A percentile compares a stretch with the other conserved stretches of the same genome.
Evolutionary conservation across 2,888 invertebrate genomes (phyloP).

Genomic region (Pachymerium ferrugineum): DNA sequence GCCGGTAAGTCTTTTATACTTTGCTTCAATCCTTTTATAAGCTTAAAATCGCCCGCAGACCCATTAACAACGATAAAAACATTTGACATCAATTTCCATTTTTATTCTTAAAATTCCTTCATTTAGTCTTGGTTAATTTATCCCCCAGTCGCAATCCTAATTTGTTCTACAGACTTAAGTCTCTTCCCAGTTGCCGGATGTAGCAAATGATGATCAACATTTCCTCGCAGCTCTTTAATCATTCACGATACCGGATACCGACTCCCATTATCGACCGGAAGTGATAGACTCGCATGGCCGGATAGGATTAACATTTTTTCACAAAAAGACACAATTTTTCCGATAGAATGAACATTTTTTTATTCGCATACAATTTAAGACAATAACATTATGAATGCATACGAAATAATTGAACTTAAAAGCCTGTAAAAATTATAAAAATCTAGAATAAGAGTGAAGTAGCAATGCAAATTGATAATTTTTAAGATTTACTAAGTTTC

Average conservation of each 20-base stretch:
- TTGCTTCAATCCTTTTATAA: too few species aligned
- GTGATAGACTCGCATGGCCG: neutral
- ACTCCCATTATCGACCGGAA: constrained; percentile 8
- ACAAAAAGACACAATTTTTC: neutral
- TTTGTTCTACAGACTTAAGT: neutral
- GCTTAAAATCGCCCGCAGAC: too few species aligned
- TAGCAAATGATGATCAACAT: neutral
- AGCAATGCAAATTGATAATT: neutral
- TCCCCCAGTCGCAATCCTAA: neutral
- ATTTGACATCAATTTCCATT: too few species aligned
- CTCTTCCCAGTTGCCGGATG: neutral
- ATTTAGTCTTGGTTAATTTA: too few species aligned
- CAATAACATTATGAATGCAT: neutral
- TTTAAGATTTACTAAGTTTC: neutral
- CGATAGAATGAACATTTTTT: neutral
- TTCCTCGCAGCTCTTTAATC: neutral
- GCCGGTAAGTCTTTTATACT: too few species aligned
- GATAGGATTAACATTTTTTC: neutral
- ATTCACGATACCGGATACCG: neutral
- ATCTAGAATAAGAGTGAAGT: neutral
- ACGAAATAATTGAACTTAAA: neutral
- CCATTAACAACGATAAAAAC: too few species aligned
- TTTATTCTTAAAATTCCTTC: too few species aligned
- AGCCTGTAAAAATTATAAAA: neutral
- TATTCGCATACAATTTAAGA: neutral